phyloP scores from a whole-genome alignment of 2,888 invertebrate genomes.

The Limnephilus lunatus region DNA sequence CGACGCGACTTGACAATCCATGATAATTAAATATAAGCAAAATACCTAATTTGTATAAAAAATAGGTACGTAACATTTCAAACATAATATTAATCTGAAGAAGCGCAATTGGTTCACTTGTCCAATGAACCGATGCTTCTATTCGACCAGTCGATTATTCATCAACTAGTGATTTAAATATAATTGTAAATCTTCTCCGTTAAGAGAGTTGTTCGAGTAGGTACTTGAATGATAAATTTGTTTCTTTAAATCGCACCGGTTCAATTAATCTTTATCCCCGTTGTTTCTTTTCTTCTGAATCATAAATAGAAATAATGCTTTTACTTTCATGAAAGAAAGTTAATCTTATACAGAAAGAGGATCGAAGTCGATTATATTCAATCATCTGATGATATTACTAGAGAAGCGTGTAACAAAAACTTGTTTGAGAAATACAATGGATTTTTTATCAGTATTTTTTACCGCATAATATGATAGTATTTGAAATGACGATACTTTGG shows the following conservation, averaged over 20 bases:
- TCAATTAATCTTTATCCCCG: constrained; percentile 11
- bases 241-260: neutral
- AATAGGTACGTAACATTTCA: no score
- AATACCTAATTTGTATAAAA: no score
- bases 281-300: constrained; percentile 7
- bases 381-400: neutral
- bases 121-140: neutral
- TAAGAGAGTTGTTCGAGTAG: neutral
- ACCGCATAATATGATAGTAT: neutral
- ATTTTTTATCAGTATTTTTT: neutral
- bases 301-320: constrained; percentile 5
- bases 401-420: neutral
- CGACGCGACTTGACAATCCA: no score
- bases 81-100: neutral
- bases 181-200: neutral
- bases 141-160: neutral
- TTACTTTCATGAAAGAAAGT: constrained; percentile 32
- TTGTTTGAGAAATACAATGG: neutral
- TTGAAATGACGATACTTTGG: neutral
- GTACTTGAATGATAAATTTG: neutral
- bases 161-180: constrained; percentile 2
- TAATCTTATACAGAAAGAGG: neutral
- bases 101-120: constrained; percentile 11
- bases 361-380: neutral
- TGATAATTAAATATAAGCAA: no score